Evolutionary conservation across 2,888 invertebrate species (phyloP), one percentile per base, ranked within the genome.

Genomic region (Hedya salicella): DNA sequence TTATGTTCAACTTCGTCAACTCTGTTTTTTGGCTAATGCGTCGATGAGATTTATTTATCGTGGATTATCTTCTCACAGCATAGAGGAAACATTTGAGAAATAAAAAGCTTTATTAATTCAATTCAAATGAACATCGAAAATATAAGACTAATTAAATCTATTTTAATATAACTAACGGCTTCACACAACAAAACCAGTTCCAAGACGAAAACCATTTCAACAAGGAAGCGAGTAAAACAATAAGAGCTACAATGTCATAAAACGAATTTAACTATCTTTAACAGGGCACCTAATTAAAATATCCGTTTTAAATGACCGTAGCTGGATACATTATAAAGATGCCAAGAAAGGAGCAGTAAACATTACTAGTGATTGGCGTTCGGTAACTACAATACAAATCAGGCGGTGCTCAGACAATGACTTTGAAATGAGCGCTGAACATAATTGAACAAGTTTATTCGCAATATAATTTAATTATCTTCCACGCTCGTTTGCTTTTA

Each of bases 281-380:
- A 86, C 83, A 78, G 78, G 83, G 80, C 80, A 79, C 76, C 86
- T 86, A 86, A 86, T 86, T 86, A 86, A 86, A 86, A 84, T 82
- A 85, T 83, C 78, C 78, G 78, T 79, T 81, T 76, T 77, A 80
- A 83, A 85, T 80, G 81, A 81, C 84, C 81, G 80, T 74, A 71
- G 74, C 74, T 74, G 77, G 79, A 77, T 75, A 71, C 70, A 82
- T 78, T 83, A 81, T 86, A 86, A 86, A 86, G 74, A 81, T 85
- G 82, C 83, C 81, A 78, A 76, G 76, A 67, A 69, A 70, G 73
- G 72, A 76, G 77, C 78, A 76, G 77, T 85, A 83, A 83, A 85
- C 78, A 69, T 74, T 73, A 74, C 75, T 73, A 73, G 76, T 78
- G 77, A 79, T 76, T 74, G 74, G 74, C 73, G 68, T 71, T 64